These are phyloP conservation scores for Frankliniella fusca DNA, from an alignment of 2,888 invertebrate species.

Conservation along the genomic window DNA sequence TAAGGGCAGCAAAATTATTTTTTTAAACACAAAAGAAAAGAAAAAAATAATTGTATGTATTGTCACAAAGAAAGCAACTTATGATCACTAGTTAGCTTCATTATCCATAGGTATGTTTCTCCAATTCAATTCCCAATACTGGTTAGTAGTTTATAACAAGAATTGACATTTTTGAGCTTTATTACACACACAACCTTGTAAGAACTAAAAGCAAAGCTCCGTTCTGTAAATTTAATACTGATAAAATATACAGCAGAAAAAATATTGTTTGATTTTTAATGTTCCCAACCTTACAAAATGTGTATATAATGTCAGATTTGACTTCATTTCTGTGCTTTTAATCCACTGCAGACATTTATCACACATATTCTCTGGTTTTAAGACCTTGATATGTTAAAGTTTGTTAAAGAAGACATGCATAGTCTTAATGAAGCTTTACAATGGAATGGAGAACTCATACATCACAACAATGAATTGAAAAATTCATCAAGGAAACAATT, in stretches of 20 bases:
- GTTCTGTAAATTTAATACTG: background rate
- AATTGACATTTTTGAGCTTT: slow-evolving; percentile 20
- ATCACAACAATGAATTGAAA: background rate
- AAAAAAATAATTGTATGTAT: too few species aligned
- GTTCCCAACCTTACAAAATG: too few species aligned
- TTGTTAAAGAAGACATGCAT: background rate
- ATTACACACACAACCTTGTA: background rate
- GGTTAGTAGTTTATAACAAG: background rate
- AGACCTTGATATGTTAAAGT: background rate
- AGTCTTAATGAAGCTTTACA: background rate
- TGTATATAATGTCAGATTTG: too few species aligned
- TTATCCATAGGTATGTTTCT: background rate
- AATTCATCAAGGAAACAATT: background rate
- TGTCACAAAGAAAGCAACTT: slow-evolving; percentile 2
- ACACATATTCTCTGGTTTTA: too few species aligned
- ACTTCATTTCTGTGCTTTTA: background rate
- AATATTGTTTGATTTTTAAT: too few species aligned
- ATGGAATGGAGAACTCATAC: slow-evolving; percentile 13
- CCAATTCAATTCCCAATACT: background rate
- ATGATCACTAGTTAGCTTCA: slow-evolving; percentile 5
- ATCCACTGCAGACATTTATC: background rate
- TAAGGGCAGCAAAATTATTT: too few species aligned
- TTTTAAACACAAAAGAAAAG: background rate
- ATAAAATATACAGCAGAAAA: background rate
- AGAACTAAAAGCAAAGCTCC: background rate